Percentiles rank a stretch among this genome's conserved stretches.
These are phyloP conservation scores for Actias luna DNA, from an alignment of 2,888 invertebrate genomes.

Conservation along the genomic window DNA sequence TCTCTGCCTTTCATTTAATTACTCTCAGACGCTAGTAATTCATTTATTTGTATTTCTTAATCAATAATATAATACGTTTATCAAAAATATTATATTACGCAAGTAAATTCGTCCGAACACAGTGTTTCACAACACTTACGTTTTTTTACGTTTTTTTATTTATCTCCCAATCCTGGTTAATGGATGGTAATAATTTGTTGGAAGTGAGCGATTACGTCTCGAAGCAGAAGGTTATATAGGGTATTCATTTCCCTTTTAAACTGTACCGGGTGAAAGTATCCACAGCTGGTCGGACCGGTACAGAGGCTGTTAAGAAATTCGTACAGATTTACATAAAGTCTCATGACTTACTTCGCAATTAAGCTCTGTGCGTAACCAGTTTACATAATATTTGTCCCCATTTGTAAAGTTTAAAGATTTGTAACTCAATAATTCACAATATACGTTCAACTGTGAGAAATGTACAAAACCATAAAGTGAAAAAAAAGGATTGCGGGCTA, in stretches of 20 bases:
- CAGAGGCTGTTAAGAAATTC: slow-evolving; percentile 14
- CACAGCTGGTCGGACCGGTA: slow-evolving; percentile 8
- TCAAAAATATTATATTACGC: no score
- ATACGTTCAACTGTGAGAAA: no score
- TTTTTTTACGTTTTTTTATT: no score
- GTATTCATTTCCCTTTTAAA: slow-evolving; percentile 13
- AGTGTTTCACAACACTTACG: no score
- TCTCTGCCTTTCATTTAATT: no score
- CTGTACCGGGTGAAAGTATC: slow-evolving; percentile 10
- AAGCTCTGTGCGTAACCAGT: background rate
- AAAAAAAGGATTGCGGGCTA: no score
- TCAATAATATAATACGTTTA: no score
- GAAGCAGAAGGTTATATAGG: slow-evolving; percentile 11
- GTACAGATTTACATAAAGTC: slow-evolving; percentile 5
- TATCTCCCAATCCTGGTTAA: no score
- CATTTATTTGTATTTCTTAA: no score
- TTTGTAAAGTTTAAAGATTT: background rate
- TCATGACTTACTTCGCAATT: slow-evolving; percentile 6
- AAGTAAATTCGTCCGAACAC: no score
- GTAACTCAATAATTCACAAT: background rate
- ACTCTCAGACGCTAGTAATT: no score
- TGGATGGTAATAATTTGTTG: background rate
- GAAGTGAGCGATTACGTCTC: background rate
- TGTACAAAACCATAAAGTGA: no score
- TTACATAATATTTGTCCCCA: background rate